Evolutionary conservation across 2,797 vertebrate genomes (phyloP), one percentile per base, ranked within the genome.

Genomic region (Poecilia picta): DNA sequence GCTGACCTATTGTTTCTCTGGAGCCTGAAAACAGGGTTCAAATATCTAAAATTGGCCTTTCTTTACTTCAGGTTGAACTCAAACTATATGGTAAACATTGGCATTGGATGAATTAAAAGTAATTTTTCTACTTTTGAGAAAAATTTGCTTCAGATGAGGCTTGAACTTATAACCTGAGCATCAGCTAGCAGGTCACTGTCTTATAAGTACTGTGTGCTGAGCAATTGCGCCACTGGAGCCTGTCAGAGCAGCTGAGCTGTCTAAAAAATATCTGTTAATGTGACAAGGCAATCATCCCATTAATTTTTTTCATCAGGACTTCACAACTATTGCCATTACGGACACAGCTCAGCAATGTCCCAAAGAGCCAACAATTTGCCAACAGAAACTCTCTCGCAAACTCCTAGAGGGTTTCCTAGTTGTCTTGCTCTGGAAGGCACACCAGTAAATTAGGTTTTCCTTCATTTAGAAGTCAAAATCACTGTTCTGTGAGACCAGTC

Each of bases 171-270:
- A 43, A 68, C 66, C 36, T 68, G 36, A 0, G 36, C 36, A 68
- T 68, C 8, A 39, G 18, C 41, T 25, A 1, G 2, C 18, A 41
- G 39, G 10, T 41, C 5, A 68, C 66, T 68, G 66, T 43, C 66
- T 11, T 68, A 68, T 41, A 68, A 68, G 64, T 68, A 41, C 64
- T 1, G 10, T 0, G 23, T 3, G 20, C 31, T 36, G 2, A 36
- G 31, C 28, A 1, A 36, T 36, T 64, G 59, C 15, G 0, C 59
- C 59, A 64, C 59, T 36, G 16, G 59, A 64, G 31, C 59, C 25
- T 12, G 7, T 2, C 0, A 51, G 23, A 23, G 1, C 8, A 5
- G 1, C 1, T 15, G 4, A 15, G 1, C 2, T 15, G 16, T 62
- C 5, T 20, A 47, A 47, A 5, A 13, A 0, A 20, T 64, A 36